phyloP scores from a whole-genome alignment of 2,888 invertebrate genomes.

The Agriotes lineatus region DNA sequence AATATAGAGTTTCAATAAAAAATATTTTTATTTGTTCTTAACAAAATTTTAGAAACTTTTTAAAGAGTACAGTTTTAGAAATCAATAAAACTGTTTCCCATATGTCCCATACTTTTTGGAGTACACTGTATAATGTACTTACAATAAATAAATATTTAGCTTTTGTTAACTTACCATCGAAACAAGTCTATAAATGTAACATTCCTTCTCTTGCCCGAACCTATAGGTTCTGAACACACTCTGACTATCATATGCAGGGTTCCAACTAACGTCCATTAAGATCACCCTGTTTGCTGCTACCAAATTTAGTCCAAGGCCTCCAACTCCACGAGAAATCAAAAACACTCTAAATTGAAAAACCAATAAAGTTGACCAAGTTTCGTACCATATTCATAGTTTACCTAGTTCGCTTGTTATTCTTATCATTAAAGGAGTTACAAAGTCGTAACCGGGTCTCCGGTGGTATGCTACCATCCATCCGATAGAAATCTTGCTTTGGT shows the following conservation, averaged over 20 bases:
- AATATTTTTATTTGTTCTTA: too few species aligned
- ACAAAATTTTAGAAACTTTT: too few species aligned
- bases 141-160: too few species aligned
- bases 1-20: too few species aligned
- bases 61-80: too few species aligned
- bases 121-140: too few species aligned
- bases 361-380: too few species aligned
- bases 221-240: conserved; percentile 91
- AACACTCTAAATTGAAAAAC: conserved; percentile 75
- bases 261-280: conserved; percentile 93
- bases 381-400: too few species aligned
- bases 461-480: conserved; percentile 86
- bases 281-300: conserved; percentile 91
- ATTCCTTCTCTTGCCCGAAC: conserved; percentile 89
- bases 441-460: conserved; percentile 71
- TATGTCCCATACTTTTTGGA: too few species aligned
- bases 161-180: too few species aligned
- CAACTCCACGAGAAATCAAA: conserved; percentile 89
- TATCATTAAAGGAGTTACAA: conserved; percentile 76
- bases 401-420: conserved; percentile 66
- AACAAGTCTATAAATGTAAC: conserved; percentile 87
- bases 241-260: conserved; percentile 91
- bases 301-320: conserved; percentile 90
- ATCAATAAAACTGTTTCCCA: too few species aligned
- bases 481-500: conserved; percentile 77